Conservation (phyloP, 2,888 invertebrate genomes). For the Orthosia gracilis region DNA sequence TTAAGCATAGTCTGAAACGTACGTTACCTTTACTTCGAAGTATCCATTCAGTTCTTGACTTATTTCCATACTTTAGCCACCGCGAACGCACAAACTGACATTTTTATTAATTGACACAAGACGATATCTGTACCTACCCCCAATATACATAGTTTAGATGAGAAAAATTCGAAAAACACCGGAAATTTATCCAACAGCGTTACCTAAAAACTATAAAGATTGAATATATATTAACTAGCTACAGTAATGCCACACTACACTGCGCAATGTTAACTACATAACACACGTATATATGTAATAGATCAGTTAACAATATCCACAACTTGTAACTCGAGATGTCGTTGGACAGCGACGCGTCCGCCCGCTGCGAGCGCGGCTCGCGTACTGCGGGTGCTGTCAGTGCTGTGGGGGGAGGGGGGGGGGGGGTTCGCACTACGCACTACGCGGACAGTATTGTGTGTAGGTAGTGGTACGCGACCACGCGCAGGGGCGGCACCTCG, state of each 20-base stretch:
- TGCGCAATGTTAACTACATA: constrained; percentile 86
- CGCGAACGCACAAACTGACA: constrained; percentile 68
- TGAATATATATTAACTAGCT: constrained; percentile 88
- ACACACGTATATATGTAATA: constrained; percentile 83
- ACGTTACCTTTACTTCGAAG: constrained; percentile 43
- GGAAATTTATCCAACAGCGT: constrained; percentile 77
- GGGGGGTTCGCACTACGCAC: no score
- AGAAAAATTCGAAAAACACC: constrained; percentile 81
- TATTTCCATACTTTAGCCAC: constrained; percentile 53
- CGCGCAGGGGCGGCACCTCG: constrained; percentile 35
- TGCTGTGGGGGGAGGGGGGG: no score
- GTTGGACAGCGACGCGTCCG: constrained; percentile 74
- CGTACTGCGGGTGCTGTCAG: not conserved
- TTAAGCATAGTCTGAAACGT: constrained; percentile 50
- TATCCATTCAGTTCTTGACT: constrained; percentile 41
- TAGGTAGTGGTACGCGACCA: constrained; percentile 17
- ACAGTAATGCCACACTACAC: constrained; percentile 82
- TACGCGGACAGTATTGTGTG: not conserved
- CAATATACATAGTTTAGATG: constrained; percentile 84
- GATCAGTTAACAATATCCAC: constrained; percentile 81
- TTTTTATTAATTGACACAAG: constrained; percentile 87
- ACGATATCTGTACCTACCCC: constrained; percentile 87
- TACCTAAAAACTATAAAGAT: constrained; percentile 85
- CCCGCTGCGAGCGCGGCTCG: constrained; percentile 27
- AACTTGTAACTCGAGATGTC: constrained; percentile 74